Base-by-base conservation (phyloP, 2,797 vertebrate genomes). In the Heteromormyrus szaboi region DNA sequence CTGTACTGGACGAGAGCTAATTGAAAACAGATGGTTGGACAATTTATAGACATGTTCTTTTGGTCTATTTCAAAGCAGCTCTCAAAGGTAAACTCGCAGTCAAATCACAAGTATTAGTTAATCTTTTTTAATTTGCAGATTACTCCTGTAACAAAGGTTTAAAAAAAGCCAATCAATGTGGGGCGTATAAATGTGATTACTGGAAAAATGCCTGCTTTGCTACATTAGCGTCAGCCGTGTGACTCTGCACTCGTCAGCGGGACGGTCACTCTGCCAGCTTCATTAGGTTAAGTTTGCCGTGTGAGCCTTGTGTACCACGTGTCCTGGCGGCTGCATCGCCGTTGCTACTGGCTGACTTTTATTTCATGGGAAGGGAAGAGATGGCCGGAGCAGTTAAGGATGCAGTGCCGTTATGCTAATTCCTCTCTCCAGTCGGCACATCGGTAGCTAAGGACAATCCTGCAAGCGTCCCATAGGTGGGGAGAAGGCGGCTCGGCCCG, bases 21-120 rank as follows among this genome's bases (percentile, higher is more conserved):
- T 29, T 17, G 44, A 51, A 12, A 85, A 29, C 22, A 85, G 44
- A 85, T 17, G 44, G 22, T 12, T 51, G 46, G 22, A 85, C 46
- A 14, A 17, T 81, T 46, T n/a, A 81, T 53, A 41, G 7, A 41
- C 46, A n/a, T 51, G n/a, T 48, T 50, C n/a, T 11, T 54, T 25
- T 53, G 17, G 33, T 59, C 5, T 37, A 19, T 62, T 65, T 65
- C 33, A 48, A 65, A 14, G 86, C 44, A 29, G 17, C 19, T 65
- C 56, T 62, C 25, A 87, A 87, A 65, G 25, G 59, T 29, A 68
- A 65, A 46, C 59, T 87, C 11, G 9, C 17, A 54, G 50, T 65
- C 33, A 41, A 65, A 87, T 87, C 85, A 37, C 85, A 41, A 86
- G 33, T 86, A 56, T 41, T 17, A 86, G 44, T 85, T 85, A 85